Base-by-base conservation (phyloP, 2,888 invertebrate genomes). In the Lycocerus yunnanus region DNA sequence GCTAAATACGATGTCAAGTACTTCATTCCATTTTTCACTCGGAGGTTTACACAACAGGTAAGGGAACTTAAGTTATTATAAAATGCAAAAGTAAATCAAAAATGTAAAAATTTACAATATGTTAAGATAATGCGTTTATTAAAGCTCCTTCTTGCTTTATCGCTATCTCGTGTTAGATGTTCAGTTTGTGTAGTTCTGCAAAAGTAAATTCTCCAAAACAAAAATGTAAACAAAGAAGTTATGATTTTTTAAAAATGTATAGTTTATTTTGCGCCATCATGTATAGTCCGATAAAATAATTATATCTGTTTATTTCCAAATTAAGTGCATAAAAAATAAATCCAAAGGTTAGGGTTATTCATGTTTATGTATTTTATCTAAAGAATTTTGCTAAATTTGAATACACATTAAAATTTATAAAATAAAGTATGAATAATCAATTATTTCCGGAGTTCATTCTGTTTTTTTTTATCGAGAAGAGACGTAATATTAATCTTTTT, bases 1-100 rank as follows among this genome's bases (percentile, higher is more conserved):
- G 95, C 96, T 2, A 93, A 94, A 79, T 91, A 97, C 84, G 98
- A 99, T 87, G 90, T 96, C 82, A 96, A 96, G 85, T 98, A 97
- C 88, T 92, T 99, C 81, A 96, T 95, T 81, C 99, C 99, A 10
- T 98, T 99, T 88, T 98, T 99, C 84, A 98, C 98, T 0, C 90
- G 98, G 81, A 91, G 97, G 81, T 98, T 98, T 84, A 98, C 98
- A 8, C 97, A 97, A 85, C 95, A 97, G 92, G 94, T 94, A 86
- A 83, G 83, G 77, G 13, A 21, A 43, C 11, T n/a, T n/a, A n/a
- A n/a, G n/a, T n/a, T n/a, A n/a, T n/a, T n/a, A n/a, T n/a, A n/a
- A n/a, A n/a, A n/a, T n/a, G n/a, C n/a, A n/a, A n/a, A n/a, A n/a
- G n/a, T n/a, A n/a, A n/a, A n/a, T n/a, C n/a, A n/a, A n/a, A n/a